Conservation (phyloP, 2,888 invertebrate genomes). For the Thera obeliscata region DNA sequence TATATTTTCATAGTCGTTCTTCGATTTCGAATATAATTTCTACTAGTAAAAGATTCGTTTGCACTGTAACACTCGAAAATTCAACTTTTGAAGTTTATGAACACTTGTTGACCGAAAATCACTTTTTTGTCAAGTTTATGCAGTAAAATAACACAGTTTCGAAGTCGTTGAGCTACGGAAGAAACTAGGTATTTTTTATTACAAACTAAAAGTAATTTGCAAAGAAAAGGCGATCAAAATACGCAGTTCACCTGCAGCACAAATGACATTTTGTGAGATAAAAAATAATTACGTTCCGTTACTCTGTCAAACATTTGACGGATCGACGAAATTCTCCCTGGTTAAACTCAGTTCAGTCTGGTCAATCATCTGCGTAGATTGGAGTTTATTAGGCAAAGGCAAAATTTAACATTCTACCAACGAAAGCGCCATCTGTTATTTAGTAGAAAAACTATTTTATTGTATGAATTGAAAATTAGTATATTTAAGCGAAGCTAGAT, state of each 20-base stretch:
- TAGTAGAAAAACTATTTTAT: neutral
- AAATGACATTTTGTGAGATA: neutral
- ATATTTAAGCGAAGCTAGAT: no score
- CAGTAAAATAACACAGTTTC: constrained; percentile 11
- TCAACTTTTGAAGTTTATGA: constrained; percentile 34
- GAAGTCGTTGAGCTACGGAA: constrained; percentile 23
- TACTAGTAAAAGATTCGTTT: constrained; percentile 17
- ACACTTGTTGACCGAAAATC: constrained; percentile 39
- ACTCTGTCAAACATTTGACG: neutral
- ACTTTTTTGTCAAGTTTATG: neutral
- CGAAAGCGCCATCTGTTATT: neutral
- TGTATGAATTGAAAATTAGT: no score
- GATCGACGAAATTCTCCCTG: no score
- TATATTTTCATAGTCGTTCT: constrained; percentile 18
- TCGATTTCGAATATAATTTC: constrained; percentile 22
- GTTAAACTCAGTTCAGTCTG: no score
- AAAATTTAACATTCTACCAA: neutral
- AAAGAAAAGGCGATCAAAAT: constrained; percentile 62
- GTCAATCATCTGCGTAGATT: neutral
- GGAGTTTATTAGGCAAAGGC: neutral
- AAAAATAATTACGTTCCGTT: neutral
- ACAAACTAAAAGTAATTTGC: constrained; percentile 16
- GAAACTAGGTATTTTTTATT: constrained; percentile 3
- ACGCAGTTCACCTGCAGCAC: constrained; percentile 63
- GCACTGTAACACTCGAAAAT: constrained; percentile 9